phyloP scores from a whole-genome alignment of 2,113 vertebrate genomes.

The Oostethus manadensis region DNA sequence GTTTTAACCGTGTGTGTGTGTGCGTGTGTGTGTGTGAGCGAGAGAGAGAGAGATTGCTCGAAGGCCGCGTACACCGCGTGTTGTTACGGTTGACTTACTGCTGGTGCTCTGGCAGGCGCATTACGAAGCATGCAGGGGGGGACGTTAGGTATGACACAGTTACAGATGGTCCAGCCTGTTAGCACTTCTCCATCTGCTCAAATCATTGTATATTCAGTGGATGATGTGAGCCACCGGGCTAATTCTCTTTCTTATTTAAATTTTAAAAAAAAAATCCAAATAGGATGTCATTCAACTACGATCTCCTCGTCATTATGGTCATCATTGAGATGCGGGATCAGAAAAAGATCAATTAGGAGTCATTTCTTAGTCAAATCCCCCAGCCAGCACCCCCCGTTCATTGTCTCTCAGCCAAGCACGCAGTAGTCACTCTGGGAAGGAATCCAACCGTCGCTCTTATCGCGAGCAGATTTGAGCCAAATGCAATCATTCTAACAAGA shows the following conservation, averaged over 20 bases:
- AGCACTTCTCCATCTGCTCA: not conserved
- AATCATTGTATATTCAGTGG: not conserved
- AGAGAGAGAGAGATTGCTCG: not conserved
- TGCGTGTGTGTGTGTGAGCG: not conserved
- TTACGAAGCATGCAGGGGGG: slow-evolving; percentile 24
- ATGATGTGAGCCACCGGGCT: not conserved
- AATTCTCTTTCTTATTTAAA: too few species aligned
- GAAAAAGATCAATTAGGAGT: slow-evolving; percentile 10
- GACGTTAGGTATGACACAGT: slow-evolving; percentile 26
- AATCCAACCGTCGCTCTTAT: slow-evolving; percentile 40
- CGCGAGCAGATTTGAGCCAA: slow-evolving; percentile 33
- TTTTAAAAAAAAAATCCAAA: not conserved
- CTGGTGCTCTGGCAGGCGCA: slow-evolving; percentile 33
- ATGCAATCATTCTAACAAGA: slow-evolving; percentile 41
- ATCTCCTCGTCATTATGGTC: not conserved
- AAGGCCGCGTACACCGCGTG: slow-evolving; percentile 22
- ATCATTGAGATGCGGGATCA: not conserved
- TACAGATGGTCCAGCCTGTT: slow-evolving; percentile 28
- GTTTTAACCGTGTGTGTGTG: slow-evolving; percentile 21
- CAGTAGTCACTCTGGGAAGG: slow-evolving; percentile 48
- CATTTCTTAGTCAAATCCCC: not conserved
- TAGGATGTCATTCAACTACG: not conserved
- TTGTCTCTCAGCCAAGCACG: slow-evolving; percentile 7
- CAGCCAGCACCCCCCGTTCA: not conserved
- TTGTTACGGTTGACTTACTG: slow-evolving; percentile 32